Evolutionary conservation across 1,140 invertebrate species (phyloP), one percentile per base, ranked within the genome.

Genomic region (Drosophila mojavensis): DNA sequence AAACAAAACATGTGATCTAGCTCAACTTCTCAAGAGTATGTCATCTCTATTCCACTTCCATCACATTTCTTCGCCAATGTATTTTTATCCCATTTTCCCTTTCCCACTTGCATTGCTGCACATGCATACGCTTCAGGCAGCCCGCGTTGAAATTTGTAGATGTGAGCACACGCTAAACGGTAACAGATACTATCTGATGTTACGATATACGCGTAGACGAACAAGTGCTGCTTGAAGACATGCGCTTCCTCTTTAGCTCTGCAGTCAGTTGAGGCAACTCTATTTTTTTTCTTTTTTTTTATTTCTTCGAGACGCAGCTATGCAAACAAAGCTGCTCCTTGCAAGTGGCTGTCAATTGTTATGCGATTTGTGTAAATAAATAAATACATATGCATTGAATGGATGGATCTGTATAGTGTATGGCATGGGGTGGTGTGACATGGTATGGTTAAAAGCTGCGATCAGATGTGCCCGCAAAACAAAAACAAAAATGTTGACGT

Each of bases 241-340:
- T 85, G 82, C 82, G 82, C 79, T 85, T 85, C 82, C 82, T 85
- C 83, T 85, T 81, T 79, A 48, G 53, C 47, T 55, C 64, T 60
- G 60, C 71, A 58, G 30, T 11, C 62, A 43, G 54, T 50, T 70
- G 66, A 69, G 62, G 47, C 67, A 64, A 64, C 67, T 79, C 75
- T 65, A 67, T 81, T 33, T 6, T 5, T 33, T 33, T 33, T 33
- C 7, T 33, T 77, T 64, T 45, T 39, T 76, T 65, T 61, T 58
- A 47, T 33, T 75, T 80, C 54, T 47, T 47, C 20, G 41, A 67
- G 62, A 45, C 63, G 53, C 83, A 85, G 82, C 82, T 85, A 82
- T 51, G 67, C 83, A 88, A 85, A 85, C 72, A 85, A 88, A 85
- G 82, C 82, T 85, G 82, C 83, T 82, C 71, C 83, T 85, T 85